Evolutionary conservation across 2,797 vertebrate species (phyloP).

Genomic region (Otolemur crassicaudatus): DNA sequence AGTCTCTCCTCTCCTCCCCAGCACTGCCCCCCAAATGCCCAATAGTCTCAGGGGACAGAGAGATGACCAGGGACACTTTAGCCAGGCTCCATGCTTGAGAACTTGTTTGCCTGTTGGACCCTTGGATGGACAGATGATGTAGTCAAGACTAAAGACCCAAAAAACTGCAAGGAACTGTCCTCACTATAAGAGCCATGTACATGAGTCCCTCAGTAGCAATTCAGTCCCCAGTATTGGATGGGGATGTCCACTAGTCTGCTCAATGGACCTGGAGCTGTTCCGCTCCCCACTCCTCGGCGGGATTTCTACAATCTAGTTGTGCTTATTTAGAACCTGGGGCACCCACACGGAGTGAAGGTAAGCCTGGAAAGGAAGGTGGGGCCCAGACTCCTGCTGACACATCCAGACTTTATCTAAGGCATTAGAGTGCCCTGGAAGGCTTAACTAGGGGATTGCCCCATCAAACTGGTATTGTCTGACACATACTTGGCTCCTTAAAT

Average conservation of each 20-base stretch:
- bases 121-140: neutral
- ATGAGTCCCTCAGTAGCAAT: rapidly evolving
- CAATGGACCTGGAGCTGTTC: neutral
- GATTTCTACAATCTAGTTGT: neutral
- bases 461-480: neutral
- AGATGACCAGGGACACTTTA: neutral
- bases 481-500: neutral
- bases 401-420: neutral
- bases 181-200: neutral
- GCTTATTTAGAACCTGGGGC: neutral
- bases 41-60: neutral
- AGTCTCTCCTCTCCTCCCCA: neutral
- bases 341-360: neutral
- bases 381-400: neutral
- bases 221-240: too few relatives aligned
- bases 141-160: neutral
- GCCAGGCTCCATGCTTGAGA: neutral
- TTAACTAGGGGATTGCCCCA: neutral
- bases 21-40: neutral
- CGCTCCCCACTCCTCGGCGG: too few relatives aligned
- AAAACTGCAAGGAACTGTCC: neutral
- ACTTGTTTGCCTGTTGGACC: neutral
- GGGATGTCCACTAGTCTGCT: neutral
- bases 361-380: neutral
- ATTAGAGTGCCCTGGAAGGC: neutral